Base-by-base conservation (phyloP, 2,113 vertebrate species). In the Synodontis membranacea region DNA sequence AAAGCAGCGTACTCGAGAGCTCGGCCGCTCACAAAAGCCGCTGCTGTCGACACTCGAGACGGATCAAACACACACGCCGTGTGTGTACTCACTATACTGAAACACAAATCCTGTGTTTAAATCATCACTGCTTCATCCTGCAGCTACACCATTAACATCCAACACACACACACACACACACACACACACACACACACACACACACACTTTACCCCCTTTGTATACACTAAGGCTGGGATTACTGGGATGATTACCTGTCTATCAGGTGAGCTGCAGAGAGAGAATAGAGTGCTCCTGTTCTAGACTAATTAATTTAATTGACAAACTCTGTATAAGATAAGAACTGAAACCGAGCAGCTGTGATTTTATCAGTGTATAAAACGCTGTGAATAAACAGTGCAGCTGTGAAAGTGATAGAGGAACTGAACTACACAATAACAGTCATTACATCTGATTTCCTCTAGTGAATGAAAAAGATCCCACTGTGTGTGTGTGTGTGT, bases 121-220 rank as follows among this genome's bases (percentile, higher is more conserved):
- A 52, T 78, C 46, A 78, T 52, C 28, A 78, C 75, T 34, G 48
- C 48, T 78, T 28, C 23, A 75, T 19, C 17, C 34, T 70, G 66
- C 6, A 70, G 34, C 31, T 37, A 68, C 66, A 80, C 15, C 52
- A 14, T 56, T 21, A 60, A 64, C 62, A 64, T 19, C n/a, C n/a
- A n/a, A n/a, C n/a, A n/a, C n/a, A n/a, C 58, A 9, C 25, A 31
- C 62, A 64, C 62, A 31, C 28, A 64, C 60, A 64, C n/a, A n/a
- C 31, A 68, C 37, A 44, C 68, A 80, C 76, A 79, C 76, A 80
- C 50, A 58, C 50, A 58, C 79, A 58, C 79, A 80, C 79, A 80
- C 34, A 28, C 54, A 56, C 52, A 56, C 74, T 46, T 46, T 6
- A 75, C 23, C 42, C 44, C 42, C 0, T 70, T 2, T 75, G 72